These are phyloP conservation scores for Crenuchus spilurus DNA, from an alignment of 2,797 vertebrate genomes.

Conservation along the genomic window DNA sequence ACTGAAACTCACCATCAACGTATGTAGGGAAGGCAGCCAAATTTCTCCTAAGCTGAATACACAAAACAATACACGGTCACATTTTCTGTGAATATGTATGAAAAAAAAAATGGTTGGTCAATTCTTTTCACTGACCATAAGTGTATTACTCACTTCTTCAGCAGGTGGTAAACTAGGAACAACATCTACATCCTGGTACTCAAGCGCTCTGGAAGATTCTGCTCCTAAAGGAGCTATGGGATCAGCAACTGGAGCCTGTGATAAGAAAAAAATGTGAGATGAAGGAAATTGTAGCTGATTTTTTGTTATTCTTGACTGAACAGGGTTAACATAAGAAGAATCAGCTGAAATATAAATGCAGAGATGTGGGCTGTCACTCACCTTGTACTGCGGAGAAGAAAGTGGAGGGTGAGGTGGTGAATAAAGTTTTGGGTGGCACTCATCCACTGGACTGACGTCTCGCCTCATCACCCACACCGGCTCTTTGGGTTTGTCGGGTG, in stretches of 20 bases:
- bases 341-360: neutral
- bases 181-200: slow-evolving; percentile 76
- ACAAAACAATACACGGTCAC: slow-evolving; percentile 58
- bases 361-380: slow-evolving; percentile 1
- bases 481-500: slow-evolving; percentile 89
- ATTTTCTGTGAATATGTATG: neutral
- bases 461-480: slow-evolving; percentile 98
- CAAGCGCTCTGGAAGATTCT: slow-evolving; percentile 79
- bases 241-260: slow-evolving; percentile 52
- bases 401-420: slow-evolving; percentile 19
- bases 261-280: slow-evolving; percentile 3
- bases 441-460: slow-evolving; percentile 88
- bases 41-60: slow-evolving; percentile 88
- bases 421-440: slow-evolving; percentile 79
- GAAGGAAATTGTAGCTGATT: neutral
- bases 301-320: neutral
- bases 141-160: slow-evolving; percentile 83
- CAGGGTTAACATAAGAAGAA: neutral
- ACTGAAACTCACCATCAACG: slow-evolving; percentile 88
- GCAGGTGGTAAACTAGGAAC: slow-evolving; percentile 76
- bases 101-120: neutral
- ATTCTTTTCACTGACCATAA: neutral
- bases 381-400: slow-evolving; percentile 36
- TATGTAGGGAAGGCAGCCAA: slow-evolving; percentile 94
- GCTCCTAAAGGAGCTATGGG: slow-evolving; percentile 79